Evolutionary conservation across 2,113 vertebrate genomes (phyloP).

Genomic region (Plestiodon gilberti): DNA sequence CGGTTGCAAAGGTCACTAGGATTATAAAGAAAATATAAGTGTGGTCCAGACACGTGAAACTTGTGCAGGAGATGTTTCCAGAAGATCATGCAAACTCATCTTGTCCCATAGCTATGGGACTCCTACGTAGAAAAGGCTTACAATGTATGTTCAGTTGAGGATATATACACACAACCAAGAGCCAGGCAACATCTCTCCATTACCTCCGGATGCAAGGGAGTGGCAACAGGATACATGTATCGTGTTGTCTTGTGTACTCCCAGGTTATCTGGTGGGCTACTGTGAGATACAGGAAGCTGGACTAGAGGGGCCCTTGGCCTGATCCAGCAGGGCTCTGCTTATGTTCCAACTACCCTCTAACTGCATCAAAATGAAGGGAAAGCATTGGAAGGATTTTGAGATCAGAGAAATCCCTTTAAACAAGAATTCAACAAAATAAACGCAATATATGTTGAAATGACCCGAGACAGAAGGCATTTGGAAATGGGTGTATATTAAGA

Average conservation of each 20-base stretch:
- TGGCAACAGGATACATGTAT: no score
- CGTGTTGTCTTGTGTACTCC: no score
- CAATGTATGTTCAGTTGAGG: not conserved
- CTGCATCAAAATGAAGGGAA: not conserved
- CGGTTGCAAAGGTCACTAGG: not conserved
- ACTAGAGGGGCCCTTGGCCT: not conserved
- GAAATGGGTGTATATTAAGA: slow-evolving; percentile 15
- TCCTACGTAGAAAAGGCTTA: not conserved
- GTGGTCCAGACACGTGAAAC: not conserved
- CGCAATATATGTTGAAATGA: slow-evolving; percentile 35
- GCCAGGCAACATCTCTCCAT: not conserved
- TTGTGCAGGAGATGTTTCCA: not conserved
- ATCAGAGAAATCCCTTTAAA: slow-evolving; percentile 25
- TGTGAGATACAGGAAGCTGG: no score
- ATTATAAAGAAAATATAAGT: no score
- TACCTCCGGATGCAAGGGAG: no score
- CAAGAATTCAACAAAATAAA: slow-evolving; percentile 46
- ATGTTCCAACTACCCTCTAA: not conserved
- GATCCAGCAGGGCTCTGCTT: no score
- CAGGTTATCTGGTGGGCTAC: no score
- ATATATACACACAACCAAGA: not conserved
- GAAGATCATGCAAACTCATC: not conserved
- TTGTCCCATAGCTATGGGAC: not conserved
- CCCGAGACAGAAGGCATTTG: not conserved
- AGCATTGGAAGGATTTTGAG: slow-evolving; percentile 5